Evolutionary conservation across 2,888 invertebrate species (phyloP).

Genomic region (Catocala nupta): DNA sequence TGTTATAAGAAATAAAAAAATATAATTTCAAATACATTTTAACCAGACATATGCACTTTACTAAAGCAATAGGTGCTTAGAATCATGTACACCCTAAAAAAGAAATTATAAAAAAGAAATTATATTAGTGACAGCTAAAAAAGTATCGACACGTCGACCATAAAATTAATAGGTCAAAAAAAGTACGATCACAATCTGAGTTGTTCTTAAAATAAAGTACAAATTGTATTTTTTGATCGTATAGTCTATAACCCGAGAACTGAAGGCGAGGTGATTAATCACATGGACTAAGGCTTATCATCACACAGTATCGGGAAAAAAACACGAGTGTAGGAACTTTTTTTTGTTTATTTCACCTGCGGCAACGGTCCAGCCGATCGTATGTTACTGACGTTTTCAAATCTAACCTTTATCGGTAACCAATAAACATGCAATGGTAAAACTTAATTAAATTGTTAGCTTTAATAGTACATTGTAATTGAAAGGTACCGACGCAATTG

Average conservation of each 20-base stretch:
- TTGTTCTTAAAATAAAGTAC: slow-evolving; percentile 58
- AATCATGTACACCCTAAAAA: background rate
- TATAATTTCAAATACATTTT: no score
- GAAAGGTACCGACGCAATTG: background rate
- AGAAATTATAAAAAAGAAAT: background rate
- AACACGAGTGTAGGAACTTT: slow-evolving; percentile 48
- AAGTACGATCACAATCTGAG: slow-evolving; percentile 39
- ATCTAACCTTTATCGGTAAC: slow-evolving; percentile 11
- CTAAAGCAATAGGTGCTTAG: no score
- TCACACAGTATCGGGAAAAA: slow-evolving; percentile 55
- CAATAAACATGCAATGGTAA: slow-evolving; percentile 11
- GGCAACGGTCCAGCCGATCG: slow-evolving; percentile 21
- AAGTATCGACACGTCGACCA: slow-evolving; percentile 35
- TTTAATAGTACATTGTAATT: background rate
- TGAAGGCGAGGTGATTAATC: slow-evolving; percentile 60
- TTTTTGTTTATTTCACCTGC: slow-evolving; percentile 44
- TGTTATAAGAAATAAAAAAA: no score
- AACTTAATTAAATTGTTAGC: background rate
- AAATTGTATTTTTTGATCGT: slow-evolving; percentile 58
- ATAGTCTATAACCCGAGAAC: slow-evolving; percentile 49
- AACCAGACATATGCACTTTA: no score
- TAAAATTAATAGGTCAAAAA: slow-evolving; percentile 52
- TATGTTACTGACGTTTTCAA: slow-evolving; percentile 2
- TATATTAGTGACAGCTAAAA: slow-evolving; percentile 31
- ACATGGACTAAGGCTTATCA: slow-evolving; percentile 58